Base-by-base conservation (phyloP, 2,888 invertebrate genomes). In the Deladenus siricidicola region DNA sequence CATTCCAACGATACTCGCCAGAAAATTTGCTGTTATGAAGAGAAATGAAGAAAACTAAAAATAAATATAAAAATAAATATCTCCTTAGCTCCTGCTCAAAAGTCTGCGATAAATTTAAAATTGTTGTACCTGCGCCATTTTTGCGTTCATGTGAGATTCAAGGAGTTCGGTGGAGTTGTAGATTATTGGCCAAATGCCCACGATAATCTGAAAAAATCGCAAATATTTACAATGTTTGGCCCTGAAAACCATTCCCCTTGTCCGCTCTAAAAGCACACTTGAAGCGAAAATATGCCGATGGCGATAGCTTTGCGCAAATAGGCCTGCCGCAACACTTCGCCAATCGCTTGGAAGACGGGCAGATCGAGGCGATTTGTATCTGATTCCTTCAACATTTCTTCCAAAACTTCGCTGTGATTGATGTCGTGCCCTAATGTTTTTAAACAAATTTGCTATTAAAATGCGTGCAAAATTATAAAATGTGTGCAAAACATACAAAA, bases 91-190 rank as follows among this genome's bases (percentile, higher is more conserved):
- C n/a, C 47, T 6, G 8, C 8, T 34, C 8, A 14, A 10, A 10
- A 34, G 6, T 34, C 14, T 34, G 39, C 6, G 14, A 6, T 14
- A 34, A 34, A 34, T 34, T 34, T 34, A 34, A 34, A 34, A 10
- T 34, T 6, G 24, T 24, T 10, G n/a, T 23, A 67, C 63, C 58
- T 66, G 70, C 10, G 70, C 70, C 4, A 60, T 39, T 17, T 60
- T 39, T 28, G 53, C 45, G 14, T 65, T 50, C 42, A 69, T 72
- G 47, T 69, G 69, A 1, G 67, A 60, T 44, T 65, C 65, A 21
- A 69, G 62, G 19, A 69, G 53, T 34, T 72, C 70, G 1, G 71
- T 69, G 10, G 69, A 69, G 8, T 72, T 45, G 52, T 70, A 69
- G 42, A 60, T 44, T 21, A 69, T 64, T 2, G 69, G 69, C 72